Conservation (phyloP, 2,113 vertebrate genomes). For the Setophaga petechia region DNA sequence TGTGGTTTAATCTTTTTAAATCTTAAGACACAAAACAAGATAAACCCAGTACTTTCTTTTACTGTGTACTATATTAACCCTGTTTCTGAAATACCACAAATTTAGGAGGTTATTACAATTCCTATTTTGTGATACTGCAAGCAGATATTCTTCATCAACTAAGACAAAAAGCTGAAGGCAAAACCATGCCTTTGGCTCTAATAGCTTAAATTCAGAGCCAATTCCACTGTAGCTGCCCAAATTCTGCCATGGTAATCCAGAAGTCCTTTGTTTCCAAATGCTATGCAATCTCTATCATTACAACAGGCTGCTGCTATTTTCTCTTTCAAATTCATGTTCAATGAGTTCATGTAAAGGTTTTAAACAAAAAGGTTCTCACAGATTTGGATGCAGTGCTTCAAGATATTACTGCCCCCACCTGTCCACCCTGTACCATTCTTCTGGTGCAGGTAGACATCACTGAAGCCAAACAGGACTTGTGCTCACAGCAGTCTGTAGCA, state of each 20-base stretch:
- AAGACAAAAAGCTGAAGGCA: neutral
- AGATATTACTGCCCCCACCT: conserved; percentile 64
- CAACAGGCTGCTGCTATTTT: neutral
- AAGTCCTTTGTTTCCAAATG: conserved; percentile 8
- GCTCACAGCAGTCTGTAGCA: neutral
- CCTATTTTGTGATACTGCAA: neutral
- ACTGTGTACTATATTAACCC: neutral
- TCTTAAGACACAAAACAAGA: neutral
- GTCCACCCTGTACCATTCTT: conserved; percentile 38
- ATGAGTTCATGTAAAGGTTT: neutral
- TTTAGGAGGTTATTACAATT: neutral
- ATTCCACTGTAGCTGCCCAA: neutral
- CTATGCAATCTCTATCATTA: neutral
- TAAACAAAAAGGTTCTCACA: neutral
- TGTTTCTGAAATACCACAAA: neutral
- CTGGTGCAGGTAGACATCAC: neutral
- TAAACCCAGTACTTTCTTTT: neutral
- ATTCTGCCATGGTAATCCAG: neutral
- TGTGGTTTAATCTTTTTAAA: neutral
- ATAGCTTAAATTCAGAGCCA: neutral
- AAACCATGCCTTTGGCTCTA: neutral
- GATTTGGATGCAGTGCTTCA: conserved; percentile 23
- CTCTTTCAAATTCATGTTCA: neutral
- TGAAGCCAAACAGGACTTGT: neutral
- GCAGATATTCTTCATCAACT: neutral